Conservation (phyloP, 1,140 invertebrate species). For the Bactericera cockerelli region DNA sequence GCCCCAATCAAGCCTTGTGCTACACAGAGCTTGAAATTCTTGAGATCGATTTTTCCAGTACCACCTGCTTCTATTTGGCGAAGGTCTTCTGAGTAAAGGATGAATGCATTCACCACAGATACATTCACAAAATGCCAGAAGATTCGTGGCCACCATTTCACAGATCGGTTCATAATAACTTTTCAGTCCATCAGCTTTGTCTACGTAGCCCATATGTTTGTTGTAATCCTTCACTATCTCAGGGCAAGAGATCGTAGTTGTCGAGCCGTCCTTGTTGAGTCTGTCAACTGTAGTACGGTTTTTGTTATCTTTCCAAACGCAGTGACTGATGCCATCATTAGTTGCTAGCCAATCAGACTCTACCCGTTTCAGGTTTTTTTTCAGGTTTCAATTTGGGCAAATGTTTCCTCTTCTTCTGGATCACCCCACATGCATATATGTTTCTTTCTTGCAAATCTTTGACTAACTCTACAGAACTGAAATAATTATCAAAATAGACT, state of each 20-base stretch:
- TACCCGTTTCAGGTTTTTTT: slow-evolving; percentile 18
- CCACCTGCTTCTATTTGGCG: slow-evolving; percentile 11
- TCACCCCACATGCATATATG: slow-evolving; percentile 22
- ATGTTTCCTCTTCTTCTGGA: slow-evolving; percentile 19
- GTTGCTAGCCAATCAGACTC: slow-evolving; percentile 19
- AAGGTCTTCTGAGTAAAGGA: slow-evolving; percentile 19
- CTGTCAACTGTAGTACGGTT: background rate
- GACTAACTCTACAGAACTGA: slow-evolving; percentile 17
- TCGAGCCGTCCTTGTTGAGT: background rate
- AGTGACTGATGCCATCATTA: background rate
- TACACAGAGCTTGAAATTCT: background rate
- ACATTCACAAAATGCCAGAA: slow-evolving; percentile 27
- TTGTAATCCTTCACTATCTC: slow-evolving; percentile 27
- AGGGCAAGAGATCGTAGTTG: background rate
- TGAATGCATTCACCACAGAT: slow-evolving; percentile 24
- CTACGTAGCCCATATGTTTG: slow-evolving; percentile 28
- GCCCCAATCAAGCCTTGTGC: slow-evolving; percentile 6
- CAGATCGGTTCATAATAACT: slow-evolving; percentile 25
- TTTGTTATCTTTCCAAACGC: background rate
- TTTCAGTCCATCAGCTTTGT: slow-evolving; percentile 28
- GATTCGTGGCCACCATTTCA: slow-evolving; percentile 29
- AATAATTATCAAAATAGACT: slow-evolving; percentile 22
- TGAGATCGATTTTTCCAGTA: slow-evolving; percentile 3
- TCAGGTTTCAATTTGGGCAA: slow-evolving; percentile 18
- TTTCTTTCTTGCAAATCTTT: slow-evolving; percentile 15